phyloP scores from a whole-genome alignment of 1,140 invertebrate species.

The Diplogasteroides magnus region DNA sequence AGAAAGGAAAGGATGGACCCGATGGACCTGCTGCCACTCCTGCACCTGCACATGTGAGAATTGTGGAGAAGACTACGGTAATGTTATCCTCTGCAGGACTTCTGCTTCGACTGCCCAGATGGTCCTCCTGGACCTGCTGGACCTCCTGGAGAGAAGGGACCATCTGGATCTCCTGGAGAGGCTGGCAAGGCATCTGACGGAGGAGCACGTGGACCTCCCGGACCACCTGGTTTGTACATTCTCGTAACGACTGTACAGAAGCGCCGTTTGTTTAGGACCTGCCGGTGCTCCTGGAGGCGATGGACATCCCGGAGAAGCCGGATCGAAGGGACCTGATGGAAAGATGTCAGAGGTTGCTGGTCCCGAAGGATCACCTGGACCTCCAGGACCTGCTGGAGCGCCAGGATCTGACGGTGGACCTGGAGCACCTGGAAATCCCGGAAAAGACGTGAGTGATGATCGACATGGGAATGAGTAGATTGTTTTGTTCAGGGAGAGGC shows the following conservation, averaged over 20 bases:
- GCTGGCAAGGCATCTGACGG: constrained; percentile 23
- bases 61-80: constrained; percentile 5
- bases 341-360: constrained; percentile 14
- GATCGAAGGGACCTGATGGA: constrained; percentile 1
- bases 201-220: constrained; percentile 24
- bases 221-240: constrained; percentile 15
- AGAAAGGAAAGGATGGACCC: constrained; percentile 27
- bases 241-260: too few relatives aligned
- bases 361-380: constrained; percentile 20
- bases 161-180: constrained; percentile 27
- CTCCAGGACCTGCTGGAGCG: constrained; percentile 23
- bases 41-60: constrained; percentile 6
- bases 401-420: constrained; percentile 24
- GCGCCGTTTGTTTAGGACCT: too few relatives aligned
- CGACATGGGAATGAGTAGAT: constrained; percentile 10
- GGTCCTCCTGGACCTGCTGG: constrained; percentile 31
- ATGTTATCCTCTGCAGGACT: constrained; percentile 13
- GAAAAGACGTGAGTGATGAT: constrained; percentile 16
- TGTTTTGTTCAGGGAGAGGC: too few relatives aligned
- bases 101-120: constrained; percentile 33
- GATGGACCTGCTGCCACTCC: constrained; percentile 27
- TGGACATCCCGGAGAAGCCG: constrained; percentile 17
- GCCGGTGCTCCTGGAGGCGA: constrained; percentile 19
- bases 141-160: constrained; percentile 28
- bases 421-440: constrained; percentile 24